phyloP scores from a whole-genome alignment of 2,888 invertebrate genomes.

The Cephus runcator region DNA sequence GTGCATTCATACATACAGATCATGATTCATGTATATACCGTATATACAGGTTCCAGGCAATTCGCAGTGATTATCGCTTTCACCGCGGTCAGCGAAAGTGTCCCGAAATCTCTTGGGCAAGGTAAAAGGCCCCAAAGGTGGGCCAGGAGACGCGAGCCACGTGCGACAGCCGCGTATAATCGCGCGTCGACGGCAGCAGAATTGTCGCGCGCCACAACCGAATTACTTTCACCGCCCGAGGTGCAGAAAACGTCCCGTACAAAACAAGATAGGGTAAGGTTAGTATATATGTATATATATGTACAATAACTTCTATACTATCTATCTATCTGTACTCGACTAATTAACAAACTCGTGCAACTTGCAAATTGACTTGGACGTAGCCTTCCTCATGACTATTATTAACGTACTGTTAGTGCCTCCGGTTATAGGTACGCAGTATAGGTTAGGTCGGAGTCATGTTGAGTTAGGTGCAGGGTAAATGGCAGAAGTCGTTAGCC shows the following conservation, averaged over 20 bases:
- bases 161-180: slow-evolving; percentile 42
- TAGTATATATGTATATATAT: not conserved
- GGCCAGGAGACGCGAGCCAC: slow-evolving; percentile 18
- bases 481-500: not conserved
- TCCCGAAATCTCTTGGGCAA: not conserved
- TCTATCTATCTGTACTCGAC: not conserved
- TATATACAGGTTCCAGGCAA: slow-evolving; percentile 12
- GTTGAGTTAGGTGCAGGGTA: not conserved
- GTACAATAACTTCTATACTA: not conserved
- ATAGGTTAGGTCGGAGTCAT: not conserved
- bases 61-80: slow-evolving; percentile 33
- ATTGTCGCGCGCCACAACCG: slow-evolving; percentile 31
- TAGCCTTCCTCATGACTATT: not conserved
- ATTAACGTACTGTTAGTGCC: not conserved
- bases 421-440: not conserved
- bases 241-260: not conserved
- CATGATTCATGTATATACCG: not conserved
- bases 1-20: not conserved
- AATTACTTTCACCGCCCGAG: not conserved
- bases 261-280: not conserved
- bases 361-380: not conserved
- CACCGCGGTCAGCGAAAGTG: slow-evolving; percentile 18
- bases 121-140: not conserved
- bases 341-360: not conserved
- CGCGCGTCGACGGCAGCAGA: slow-evolving; percentile 30